Conservation (phyloP, 2,888 invertebrate genomes). For the Perizoma affinitatum region DNA sequence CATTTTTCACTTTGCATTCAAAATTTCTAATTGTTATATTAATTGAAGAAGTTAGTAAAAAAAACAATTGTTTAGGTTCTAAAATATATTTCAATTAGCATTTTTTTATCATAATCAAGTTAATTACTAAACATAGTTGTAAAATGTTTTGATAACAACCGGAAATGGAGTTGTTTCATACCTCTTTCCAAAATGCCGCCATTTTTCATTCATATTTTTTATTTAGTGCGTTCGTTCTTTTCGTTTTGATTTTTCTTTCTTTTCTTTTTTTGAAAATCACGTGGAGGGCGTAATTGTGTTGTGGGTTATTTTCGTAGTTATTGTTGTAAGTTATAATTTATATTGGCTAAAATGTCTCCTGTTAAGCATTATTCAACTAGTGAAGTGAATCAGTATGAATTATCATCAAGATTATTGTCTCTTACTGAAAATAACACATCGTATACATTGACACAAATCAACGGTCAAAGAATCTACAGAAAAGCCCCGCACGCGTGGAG, state of each 20-base stretch:
- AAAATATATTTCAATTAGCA: too few species aligned
- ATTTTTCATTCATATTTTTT: conserved; percentile 53
- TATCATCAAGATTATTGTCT: conserved; percentile 78
- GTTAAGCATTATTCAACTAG: conserved; percentile 78
- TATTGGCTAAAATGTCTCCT: conserved; percentile 74
- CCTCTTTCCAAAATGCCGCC: conserved; percentile 41
- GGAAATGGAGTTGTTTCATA: neutral
- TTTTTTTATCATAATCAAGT: too few species aligned
- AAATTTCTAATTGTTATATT: too few species aligned
- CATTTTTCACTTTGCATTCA: too few species aligned
- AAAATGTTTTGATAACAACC: neutral
- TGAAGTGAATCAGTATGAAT: conserved; percentile 82
- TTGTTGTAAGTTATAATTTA: conserved; percentile 74
- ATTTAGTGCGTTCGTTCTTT: conserved; percentile 47
- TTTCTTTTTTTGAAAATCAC: conserved; percentile 64
- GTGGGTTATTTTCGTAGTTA: conserved; percentile 63
- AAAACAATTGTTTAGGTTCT: too few species aligned
- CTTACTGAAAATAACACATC: conserved; percentile 79
- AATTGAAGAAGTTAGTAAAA: too few species aligned
- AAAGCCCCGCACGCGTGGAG: conserved; percentile 83
- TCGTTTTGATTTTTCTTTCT: conserved; percentile 47
- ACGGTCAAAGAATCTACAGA: conserved; percentile 88
- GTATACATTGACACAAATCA: conserved; percentile 85
- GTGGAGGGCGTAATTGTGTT: conserved; percentile 50
- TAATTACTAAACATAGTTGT: too few species aligned